Base-by-base conservation (phyloP, 1,140 invertebrate genomes). In the Frieseomelitta varia region DNA sequence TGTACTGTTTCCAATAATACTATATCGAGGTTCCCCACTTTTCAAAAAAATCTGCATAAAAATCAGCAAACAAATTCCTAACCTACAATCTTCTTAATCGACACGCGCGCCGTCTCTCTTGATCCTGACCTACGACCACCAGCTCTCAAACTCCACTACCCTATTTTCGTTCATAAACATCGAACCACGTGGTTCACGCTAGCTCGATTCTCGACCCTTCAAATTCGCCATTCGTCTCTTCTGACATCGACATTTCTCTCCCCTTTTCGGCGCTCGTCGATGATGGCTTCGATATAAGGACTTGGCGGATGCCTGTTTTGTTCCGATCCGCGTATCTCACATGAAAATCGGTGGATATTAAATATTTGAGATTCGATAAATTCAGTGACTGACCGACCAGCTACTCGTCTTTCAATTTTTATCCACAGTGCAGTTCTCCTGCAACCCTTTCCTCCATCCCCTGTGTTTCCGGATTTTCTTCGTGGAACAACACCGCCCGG, bases 351-450 rank as follows among this genome's bases (percentile, higher is more conserved):
- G 58, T 51, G 71, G 85, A 89, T 91, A 91, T 91, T 92, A 92
- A 91, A 92, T 91, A 90, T 92, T 91, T 86, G 85, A 91, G 83
- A 92, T 92, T 91, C 88, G 91, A 89, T 91, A 91, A 80, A 74
- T 72, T 73, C 72, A 53, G 68, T 55, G 21, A 30, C 56, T 55
- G 30, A 15, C n/a, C 6, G 4, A 61, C 68, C 77, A 27, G 67
- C 79, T 76, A 83, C 85, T 68, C 79, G 83, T 87, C 84, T 85
- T 68, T 81, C 81, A 81, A 77, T 61, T 65, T 47, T 15, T 30
- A 27, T 21, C 71, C 24, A 14, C 34, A 65, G 17, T 30, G 30
- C 30, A 30, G 30, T 30, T 30, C 30, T 30, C 30, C 30, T 30
- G 30, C 30, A 30, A 1, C 30, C 30, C 30, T 2, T 30, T 30